Percentiles rank a stretch among this genome's conserved stretches.
phyloP scores from a whole-genome alignment of 2,888 invertebrate genomes.

The Drosophila atripex region DNA sequence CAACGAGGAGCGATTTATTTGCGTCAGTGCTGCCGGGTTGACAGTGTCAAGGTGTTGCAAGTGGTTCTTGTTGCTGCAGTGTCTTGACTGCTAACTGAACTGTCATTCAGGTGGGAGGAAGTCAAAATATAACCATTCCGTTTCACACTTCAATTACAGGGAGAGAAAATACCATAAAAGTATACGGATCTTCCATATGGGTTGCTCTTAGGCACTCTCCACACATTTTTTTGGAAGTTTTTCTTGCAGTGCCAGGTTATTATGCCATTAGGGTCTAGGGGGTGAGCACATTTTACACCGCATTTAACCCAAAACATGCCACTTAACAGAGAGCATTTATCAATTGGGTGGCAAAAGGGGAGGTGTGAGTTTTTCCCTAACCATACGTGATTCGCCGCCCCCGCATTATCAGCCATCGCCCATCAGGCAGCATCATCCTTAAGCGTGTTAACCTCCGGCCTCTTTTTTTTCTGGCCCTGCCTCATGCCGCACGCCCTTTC shows the following conservation, averaged over 20 bases:
- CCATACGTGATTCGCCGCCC: slow-evolving; percentile 67
- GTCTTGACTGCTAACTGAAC: slow-evolving; percentile 73
- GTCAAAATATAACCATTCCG: background rate
- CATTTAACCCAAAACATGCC: slow-evolving; percentile 73
- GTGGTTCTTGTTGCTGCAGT: slow-evolving; percentile 29
- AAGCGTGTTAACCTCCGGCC: slow-evolving; percentile 53
- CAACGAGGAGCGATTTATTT: slow-evolving; percentile 74
- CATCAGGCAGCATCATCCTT: slow-evolving; percentile 47
- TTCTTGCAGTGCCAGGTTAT: slow-evolving; percentile 40
- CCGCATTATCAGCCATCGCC: slow-evolving; percentile 56
- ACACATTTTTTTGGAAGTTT: background rate
- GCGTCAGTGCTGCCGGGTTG: slow-evolving; percentile 67
- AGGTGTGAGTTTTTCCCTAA: slow-evolving; percentile 4
- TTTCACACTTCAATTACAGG: slow-evolving; percentile 23
- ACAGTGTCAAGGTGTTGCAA: slow-evolving; percentile 51
- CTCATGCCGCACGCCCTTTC: background rate
- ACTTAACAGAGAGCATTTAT: slow-evolving; percentile 67
- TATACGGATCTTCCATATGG: background rate
- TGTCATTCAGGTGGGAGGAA: slow-evolving; percentile 66
- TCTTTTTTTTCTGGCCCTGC: background rate
- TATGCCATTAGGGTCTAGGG: slow-evolving; percentile 53
- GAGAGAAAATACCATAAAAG: background rate
- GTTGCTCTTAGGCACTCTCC: too few relatives aligned
- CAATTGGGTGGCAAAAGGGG: slow-evolving; percentile 42
- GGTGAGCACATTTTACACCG: slow-evolving; percentile 59